phyloP scores from a whole-genome alignment of 2,888 invertebrate genomes.

The Argyresthia goedartella region DNA sequence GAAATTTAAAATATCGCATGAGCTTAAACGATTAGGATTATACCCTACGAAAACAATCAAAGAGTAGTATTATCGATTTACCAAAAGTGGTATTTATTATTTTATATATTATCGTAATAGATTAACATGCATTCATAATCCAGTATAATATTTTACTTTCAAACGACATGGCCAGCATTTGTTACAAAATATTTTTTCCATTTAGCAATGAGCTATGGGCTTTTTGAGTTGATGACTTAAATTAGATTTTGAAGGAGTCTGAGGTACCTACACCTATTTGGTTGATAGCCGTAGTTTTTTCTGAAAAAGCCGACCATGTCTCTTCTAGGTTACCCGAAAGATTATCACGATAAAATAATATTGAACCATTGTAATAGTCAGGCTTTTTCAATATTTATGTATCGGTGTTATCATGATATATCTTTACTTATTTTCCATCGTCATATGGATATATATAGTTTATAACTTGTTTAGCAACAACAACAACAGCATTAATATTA shows the following conservation, averaged over 20 bases:
- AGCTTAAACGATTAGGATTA: no score
- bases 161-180: constrained; percentile 34
- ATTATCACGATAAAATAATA: no score
- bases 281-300: no score
- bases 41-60: background rate
- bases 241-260: no score
- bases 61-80: constrained; percentile 39
- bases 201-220: no score
- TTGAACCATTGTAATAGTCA: no score
- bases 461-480: constrained; percentile 67
- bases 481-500: constrained; percentile 62
- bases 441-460: constrained; percentile 45
- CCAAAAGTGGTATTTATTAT: constrained; percentile 67
- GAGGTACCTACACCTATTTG: no score
- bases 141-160: constrained; percentile 58
- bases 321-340: no score
- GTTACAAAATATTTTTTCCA: no score
- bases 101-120: constrained; percentile 37
- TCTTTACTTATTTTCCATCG: background rate
- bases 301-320: no score
- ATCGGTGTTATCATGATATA: background rate
- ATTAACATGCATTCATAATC: constrained; percentile 70
- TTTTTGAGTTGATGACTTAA: no score
- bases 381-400: background rate
- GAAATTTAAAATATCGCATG: no score